phyloP scores from a whole-genome alignment of 2,113 vertebrate species.

The Mobula hypostoma region DNA sequence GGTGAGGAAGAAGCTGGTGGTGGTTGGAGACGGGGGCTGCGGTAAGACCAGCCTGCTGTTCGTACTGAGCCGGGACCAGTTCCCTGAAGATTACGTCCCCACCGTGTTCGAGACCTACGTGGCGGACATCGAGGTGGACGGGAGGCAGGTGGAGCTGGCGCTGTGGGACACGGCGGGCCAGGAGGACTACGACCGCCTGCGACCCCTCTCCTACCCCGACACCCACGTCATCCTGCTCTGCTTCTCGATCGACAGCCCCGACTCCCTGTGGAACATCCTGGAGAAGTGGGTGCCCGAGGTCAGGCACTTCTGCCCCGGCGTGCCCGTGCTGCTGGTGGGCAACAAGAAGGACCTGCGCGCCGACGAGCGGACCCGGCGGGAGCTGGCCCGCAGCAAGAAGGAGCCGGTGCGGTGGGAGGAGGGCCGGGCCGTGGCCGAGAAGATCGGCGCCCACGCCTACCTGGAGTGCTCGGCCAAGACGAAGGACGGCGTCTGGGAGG shows the following conservation, averaged over 20 bases:
- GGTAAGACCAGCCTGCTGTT: conserved; percentile 26
- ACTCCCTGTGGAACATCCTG: conserved; percentile 40
- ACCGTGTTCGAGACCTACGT: conserved; percentile 36
- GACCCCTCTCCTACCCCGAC: conserved; percentile 70
- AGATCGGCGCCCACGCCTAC: conserved; percentile 28
- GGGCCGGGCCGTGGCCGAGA: conserved; percentile 29
- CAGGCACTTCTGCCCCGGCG: neutral
- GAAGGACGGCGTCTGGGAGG: conserved; percentile 38
- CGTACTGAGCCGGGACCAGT: conserved; percentile 15
- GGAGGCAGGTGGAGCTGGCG: conserved; percentile 61
- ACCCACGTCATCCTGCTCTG: conserved; percentile 75
- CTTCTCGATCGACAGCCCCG: conserved; percentile 70
- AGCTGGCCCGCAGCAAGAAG: neutral
- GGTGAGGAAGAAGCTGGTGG: conserved; percentile 28
- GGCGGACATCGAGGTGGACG: neutral
- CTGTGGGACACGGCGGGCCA: conserved; percentile 71
- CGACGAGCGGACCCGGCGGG: neutral
- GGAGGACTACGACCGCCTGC: conserved; percentile 68
- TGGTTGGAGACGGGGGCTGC: conserved; percentile 8
- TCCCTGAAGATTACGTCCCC: conserved; percentile 30
- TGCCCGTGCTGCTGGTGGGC: conserved; percentile 18
- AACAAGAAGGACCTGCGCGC: conserved; percentile 18
- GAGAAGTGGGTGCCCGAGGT: conserved; percentile 31
- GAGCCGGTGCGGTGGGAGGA: conserved; percentile 27
- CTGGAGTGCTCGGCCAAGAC: conserved; percentile 38